Evolutionary conservation across 2,888 invertebrate species (phyloP), one percentile per base, ranked within the genome.

Genomic region (Acheta domesticus): DNA sequence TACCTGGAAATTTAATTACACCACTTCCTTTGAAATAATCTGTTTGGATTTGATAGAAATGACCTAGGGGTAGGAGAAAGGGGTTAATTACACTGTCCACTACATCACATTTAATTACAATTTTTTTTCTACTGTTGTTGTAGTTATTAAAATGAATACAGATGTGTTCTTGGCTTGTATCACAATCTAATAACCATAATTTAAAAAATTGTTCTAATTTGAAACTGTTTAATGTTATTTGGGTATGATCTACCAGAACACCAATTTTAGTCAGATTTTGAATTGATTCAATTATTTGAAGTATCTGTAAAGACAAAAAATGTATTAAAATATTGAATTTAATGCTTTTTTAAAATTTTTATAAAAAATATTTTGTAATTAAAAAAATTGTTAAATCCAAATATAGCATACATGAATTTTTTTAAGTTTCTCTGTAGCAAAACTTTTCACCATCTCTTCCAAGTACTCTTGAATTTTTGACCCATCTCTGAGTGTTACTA

Each of bases 131-230:
- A 62, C n/a, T n/a, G 11, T 62, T 62, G 14, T 12, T 14, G 14
- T 8, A 19, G n/a, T 62, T 62, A 62, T 62, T 77, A 14, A 81
- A 76, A 21, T 73, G 49, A 23, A 80, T 62, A 21, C 77, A 76
- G 23, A 79, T 16, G 20, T 81, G 78, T 48, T 80, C 81, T 62
- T 77, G 77, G 23, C 80, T 80, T 48, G 75, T 80, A 36, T 79
- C 77, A 75, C 75, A 80, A 50, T 81, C 81, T 11, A 81, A 75
- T 2, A 81, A 50, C 81, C 81, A 81, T n/a, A 76, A 77, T 76
- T 81, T 81, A 75, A 81, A 81, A 73, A 77, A 74, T 8, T 74
- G 75, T 12, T 79, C 81, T 23, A 81, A 48, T 11, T 76, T 48
- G 23, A 48, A 19, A 62, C 48, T 48, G n/a, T 11, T 79, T 21